Evolutionary conservation across 1,140 invertebrate species (phyloP).

Genomic region (Paraescarpia echinospica): DNA sequence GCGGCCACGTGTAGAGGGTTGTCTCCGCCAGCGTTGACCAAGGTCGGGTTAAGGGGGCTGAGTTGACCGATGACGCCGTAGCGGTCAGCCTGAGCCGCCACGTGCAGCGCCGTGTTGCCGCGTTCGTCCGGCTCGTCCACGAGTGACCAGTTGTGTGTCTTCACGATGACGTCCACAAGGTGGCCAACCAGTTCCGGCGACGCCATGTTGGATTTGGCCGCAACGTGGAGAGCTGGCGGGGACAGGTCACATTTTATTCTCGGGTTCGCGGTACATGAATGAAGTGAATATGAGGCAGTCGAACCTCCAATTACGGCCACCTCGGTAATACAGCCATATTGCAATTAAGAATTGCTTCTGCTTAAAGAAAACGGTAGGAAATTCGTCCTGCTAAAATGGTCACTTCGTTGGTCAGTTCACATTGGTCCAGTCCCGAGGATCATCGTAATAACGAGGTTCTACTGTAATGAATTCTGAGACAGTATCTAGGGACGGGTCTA

Average conservation of each 20-base stretch:
- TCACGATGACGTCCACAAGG: constrained; percentile 26
- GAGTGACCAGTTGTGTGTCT: constrained; percentile 29
- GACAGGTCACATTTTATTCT: too few relatives aligned
- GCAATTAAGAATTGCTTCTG: too few relatives aligned
- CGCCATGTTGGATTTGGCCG: constrained; percentile 16
- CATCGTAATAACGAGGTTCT: too few relatives aligned
- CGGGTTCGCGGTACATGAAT: not conserved
- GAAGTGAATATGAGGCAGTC: too few relatives aligned
- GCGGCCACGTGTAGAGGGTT: constrained; percentile 31
- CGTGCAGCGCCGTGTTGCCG: constrained; percentile 29
- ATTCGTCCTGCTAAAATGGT: too few relatives aligned
- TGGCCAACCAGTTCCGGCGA: constrained; percentile 16
- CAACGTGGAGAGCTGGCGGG: constrained; percentile 29
- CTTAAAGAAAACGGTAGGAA: too few relatives aligned
- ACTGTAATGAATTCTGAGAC: too few relatives aligned
- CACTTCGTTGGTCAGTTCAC: too few relatives aligned
- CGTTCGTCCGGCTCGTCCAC: constrained; percentile 27
- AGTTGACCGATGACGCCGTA: constrained; percentile 22
- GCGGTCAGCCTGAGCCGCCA: constrained; percentile 25
- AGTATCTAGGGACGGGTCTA: too few relatives aligned
- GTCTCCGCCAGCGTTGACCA: constrained; percentile 29
- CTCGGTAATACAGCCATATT: too few relatives aligned
- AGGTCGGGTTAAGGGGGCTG: constrained; percentile 21
- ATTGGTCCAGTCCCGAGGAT: too few relatives aligned
- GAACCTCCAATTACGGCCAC: too few relatives aligned